A percentile compares a stretch with the other conserved stretches of the same genome.
Conservation (phyloP, 2,113 vertebrate species). For the Ctenodactylus gundi region DNA sequence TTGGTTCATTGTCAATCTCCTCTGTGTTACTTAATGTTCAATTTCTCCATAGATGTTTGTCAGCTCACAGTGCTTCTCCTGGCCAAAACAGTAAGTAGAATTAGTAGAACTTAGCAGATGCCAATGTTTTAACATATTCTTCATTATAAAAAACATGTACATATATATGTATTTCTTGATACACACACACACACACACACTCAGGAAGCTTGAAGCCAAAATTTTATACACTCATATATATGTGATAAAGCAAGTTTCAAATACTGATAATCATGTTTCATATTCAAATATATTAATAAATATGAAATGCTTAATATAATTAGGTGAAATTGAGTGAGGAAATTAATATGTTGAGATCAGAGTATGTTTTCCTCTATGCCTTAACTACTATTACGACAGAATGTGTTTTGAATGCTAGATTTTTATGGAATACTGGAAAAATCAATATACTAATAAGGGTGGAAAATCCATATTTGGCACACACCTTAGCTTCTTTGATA, state of each 20-base stretch:
- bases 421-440: not conserved
- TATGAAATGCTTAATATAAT: not conserved
- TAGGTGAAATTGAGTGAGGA: not conserved
- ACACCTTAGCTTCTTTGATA: not conserved
- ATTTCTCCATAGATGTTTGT: not conserved
- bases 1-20: not conserved
- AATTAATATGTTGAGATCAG: not conserved
- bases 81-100: not conserved
- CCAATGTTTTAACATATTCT: not conserved
- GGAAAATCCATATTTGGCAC: not conserved
- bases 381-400: not conserved
- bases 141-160: not conserved
- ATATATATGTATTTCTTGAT: not conserved
- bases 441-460: not conserved
- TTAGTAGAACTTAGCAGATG: not conserved
- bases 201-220: too few relatives aligned
- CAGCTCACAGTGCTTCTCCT: not conserved
- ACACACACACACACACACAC: too few relatives aligned
- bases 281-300: not conserved
- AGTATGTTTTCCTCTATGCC: not conserved
- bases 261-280: not conserved
- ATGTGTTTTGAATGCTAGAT: not conserved
- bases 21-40: not conserved
- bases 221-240: too few relatives aligned
- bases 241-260: not conserved